Evolutionary conservation across 2,888 invertebrate genomes (phyloP).

Genomic region (Cenopis cana): DNA sequence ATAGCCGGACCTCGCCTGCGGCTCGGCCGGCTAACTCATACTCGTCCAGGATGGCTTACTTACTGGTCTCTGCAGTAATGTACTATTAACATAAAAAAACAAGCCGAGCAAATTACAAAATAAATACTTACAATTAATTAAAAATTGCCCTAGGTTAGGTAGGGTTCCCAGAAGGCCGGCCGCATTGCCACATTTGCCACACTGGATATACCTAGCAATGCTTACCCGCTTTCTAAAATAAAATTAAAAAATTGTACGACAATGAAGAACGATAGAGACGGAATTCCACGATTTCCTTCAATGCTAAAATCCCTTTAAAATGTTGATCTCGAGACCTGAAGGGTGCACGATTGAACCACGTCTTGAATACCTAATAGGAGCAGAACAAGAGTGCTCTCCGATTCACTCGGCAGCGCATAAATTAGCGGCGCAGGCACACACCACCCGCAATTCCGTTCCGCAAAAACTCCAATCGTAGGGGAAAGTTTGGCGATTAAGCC

Average conservation of each 20-base stretch:
- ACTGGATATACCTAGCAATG: no score
- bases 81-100: no score
- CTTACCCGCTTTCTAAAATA: no score
- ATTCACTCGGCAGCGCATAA: conserved; percentile 77
- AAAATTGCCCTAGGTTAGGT: no score
- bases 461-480: conserved; percentile 83
- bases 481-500: conserved; percentile 84
- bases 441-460: conserved; percentile 74
- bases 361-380: conserved; percentile 80
- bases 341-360: conserved; percentile 76
- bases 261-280: conserved; percentile 7
- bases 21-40: no score
- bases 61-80: no score
- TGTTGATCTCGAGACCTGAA: conserved; percentile 61
- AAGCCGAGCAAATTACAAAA: no score
- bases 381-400: conserved; percentile 66
- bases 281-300: conserved; percentile 16
- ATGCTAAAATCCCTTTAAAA: conserved; percentile 65
- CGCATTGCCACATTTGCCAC: no score
- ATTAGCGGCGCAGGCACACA: conserved; percentile 73
- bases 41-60: no score
- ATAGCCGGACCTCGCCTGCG: no score
- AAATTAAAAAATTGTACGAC: background rate
- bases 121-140: no score
- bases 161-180: no score